Evolutionary conservation across 2,797 vertebrate species (phyloP), one percentile per base, ranked within the genome.

Genomic region (Halcyon smyrnensis): DNA sequence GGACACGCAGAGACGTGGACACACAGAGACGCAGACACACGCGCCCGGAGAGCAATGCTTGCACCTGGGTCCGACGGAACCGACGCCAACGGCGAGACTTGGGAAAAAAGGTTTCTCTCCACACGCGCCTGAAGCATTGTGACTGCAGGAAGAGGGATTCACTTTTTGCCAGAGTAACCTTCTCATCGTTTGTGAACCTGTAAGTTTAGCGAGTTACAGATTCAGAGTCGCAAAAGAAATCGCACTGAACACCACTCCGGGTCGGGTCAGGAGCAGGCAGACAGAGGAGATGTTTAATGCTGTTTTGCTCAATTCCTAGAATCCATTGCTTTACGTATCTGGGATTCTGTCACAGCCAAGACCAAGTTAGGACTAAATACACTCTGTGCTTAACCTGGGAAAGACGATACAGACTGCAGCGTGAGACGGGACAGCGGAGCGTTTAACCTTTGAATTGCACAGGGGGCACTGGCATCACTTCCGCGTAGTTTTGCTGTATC

Each of bases 171-270:
- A 27, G 89, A 77, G 82, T 70, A 64, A 76, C 81, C 77, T 89
- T 83, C 96, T 96, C 93, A 56, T 65, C 39, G n/a, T 84, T 83
- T 90, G 80, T 76, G 60, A 92, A 91, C 80, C 94, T 90, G 60
- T 67, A 91, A 92, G 76, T 92, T 89, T 25, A 82, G 73, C 64
- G 75, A 54, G 15, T 77, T 68, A 48, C 93, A 81, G 86, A 43
- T 62, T 77, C 57, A 45, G 68, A 45, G 20, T 17, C 0, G 0
- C 82, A 39, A 25, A 87, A 43, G 81, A 37, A 71, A 50, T 3
- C 0, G 19, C 64, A 30, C 43, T 15, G 59, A 27, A 36, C 69
- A 64, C 18, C 70, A 16, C 62, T 53, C 23, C 0, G 2, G 57
- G 51, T 62, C 59, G 39, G 59, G 53, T 45, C 67, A 70, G 79